Evolutionary conservation across 2,113 vertebrate genomes (phyloP), one percentile per base, ranked within the genome.

Genomic region (Elaphurus davidianus): DNA sequence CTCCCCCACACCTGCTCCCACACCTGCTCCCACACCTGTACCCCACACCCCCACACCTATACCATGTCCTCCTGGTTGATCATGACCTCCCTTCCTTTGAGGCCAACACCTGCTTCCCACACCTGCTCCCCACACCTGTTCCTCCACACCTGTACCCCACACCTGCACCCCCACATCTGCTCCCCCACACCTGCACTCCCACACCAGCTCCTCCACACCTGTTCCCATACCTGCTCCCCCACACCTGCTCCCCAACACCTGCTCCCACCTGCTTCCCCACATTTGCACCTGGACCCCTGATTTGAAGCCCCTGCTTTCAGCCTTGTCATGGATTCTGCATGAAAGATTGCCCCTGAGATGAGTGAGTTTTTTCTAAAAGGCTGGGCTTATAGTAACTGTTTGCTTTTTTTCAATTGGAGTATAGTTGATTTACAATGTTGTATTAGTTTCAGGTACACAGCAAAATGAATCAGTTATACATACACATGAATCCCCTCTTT

Each of bases 321-420:
- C 74, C 50, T 9, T 57, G 33, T 2, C 8, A 0, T 0, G 10
- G 6, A 1, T 2, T 40, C 45, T 45, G 47, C 27, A 1, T 5
- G 25, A 7, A 10, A 3, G 5, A 19, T 23, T 3, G 0, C 11
- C 60, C 30, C 1, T 1, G 4, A 12, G 2, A n/a, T 2, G 6
- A 54, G 28, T 8, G 13, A 23, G 57, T 2, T 6, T 28, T 47
- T 64, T 14, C 81, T 9, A 0, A 33, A 19, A 3, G 23, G 14
- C 43, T 54, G 21, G 0, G 36, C 3, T 36, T 0, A 0, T 3
- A 3, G 40, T 2, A 15, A 25, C 54, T 0, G 33, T 4, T 7
- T 5, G 7, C 0, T 1, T 30, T 30, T 9, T 1, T 16, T 15
- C 6, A 5, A 50, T 11, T 50, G 45, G 45, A 33, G 45, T 21